Base-by-base conservation (phyloP, 2,113 vertebrate genomes). In the Brachyistius frenatus region DNA sequence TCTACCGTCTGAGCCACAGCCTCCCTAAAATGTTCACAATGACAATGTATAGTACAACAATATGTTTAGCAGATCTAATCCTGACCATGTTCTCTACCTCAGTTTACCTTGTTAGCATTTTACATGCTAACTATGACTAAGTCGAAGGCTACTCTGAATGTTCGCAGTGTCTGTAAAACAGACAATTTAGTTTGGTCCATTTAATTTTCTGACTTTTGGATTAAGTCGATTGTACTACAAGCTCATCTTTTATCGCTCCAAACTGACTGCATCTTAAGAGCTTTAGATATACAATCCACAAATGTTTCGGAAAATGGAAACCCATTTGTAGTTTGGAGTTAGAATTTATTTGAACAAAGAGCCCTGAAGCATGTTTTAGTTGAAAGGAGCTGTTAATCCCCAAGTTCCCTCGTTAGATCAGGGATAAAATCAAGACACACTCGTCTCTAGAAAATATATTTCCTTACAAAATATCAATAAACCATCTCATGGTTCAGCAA, bases 391-490 rank as follows among this genome's bases (percentile, higher is more conserved):
- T 50, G 78, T 79, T 91, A 89, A 91, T 91, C 85, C 89, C 78
- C 80, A 77, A 80, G 80, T 73, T 86, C 77, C 78, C 66, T 78
- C 72, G 80, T 88, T 84, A 89, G 63, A 86, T 88, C 76, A 71
- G 83, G 80, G 86, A 90, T 85, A 76, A 82, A 82, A 87, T 83
- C 71, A 67, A 88, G 80, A 80, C 41, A n/a, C 41, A 65, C 83
- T 84, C 36, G 5, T 84, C 73, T 84, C 78, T 33, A 63, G 56
- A 85, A 89, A 75, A 91, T 79, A 67, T 77, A 55, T 78, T 74
- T 61, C 31, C 65, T 76, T 61, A 85, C 73, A 79, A 90, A 82
- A 90, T 92, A 92, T 92, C 89, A 93, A 89, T 88, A 86, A 83
- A 89, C 49, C 70, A 86, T 90, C 86, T 87, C 57, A 73, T 81